Base-by-base conservation (phyloP, 2,888 invertebrate species). In the Eupithecia subumbrata region DNA sequence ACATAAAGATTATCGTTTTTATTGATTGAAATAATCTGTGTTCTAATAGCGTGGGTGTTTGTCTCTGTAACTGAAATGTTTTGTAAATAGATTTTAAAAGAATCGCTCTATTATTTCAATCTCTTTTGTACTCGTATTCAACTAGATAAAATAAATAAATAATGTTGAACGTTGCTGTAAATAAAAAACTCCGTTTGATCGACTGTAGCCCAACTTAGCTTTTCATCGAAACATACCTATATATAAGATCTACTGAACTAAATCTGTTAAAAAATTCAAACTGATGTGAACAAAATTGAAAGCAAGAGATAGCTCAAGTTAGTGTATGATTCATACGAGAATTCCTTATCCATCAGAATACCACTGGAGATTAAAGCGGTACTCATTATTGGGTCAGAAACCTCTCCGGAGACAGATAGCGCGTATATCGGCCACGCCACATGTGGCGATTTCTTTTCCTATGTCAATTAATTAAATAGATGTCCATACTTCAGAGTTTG, bases 301-400 rank as follows among this genome's bases (percentile, higher is more conserved):
- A 16, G 4, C 63, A 63, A 25, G 22, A 63, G 25, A 30, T 63
- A 63, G 16, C 18, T 63, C 63, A n/a, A 66, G 30, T 66, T 5
- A 40, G 40, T n/a, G n/a, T 67, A 85, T 88, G 88, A 89, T 82
- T 89, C 89, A 89, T 78, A 80, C 25, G 82, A 80, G 86, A 83
- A 84, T 48, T 43, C 68, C 72, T 82, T 81, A 82, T 82, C 84
- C 74, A 82, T 74, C 80, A 82, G 83, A 84, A 80, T 78, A 79
- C 81, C 79, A 72, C 80, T 80, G 71, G 79, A 80, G 75, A 80
- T 78, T 81, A 80, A 78, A 81, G 80, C 78, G 73, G 74, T 52
- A 78, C 79, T 76, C 79, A 83, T 81, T 82, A 83, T 77, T 79
- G 79, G 84, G 84, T 84, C 85, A 80, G 74, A 77, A 80, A 82